Evolutionary conservation across 2,797 vertebrate species (phyloP).

Genomic region (Triplophysa yarkandensis): DNA sequence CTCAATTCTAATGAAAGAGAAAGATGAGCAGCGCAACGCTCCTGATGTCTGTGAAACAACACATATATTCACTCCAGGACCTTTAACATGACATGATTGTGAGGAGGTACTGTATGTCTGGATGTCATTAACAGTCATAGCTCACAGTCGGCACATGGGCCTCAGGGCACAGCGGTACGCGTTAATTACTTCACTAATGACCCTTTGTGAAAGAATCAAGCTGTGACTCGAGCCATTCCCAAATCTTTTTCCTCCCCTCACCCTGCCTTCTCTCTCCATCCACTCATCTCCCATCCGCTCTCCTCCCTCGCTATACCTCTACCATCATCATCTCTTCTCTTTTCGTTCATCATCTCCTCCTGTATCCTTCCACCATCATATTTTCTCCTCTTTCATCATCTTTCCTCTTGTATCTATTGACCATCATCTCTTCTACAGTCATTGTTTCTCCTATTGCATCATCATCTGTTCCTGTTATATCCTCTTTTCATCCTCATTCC

Average conservation of each 20-base stretch:
- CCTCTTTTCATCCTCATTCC: background rate
- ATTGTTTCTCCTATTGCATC: too few species aligned
- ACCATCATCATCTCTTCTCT: background rate
- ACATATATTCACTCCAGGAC: too few species aligned
- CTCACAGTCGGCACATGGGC: conserved; percentile 66
- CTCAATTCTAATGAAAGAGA: conserved; percentile 30
- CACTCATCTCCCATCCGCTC: too few species aligned
- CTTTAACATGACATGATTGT: conserved; percentile 8
- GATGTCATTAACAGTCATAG: conserved; percentile 69
- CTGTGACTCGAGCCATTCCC: conserved; percentile 52
- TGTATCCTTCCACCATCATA: too few species aligned
- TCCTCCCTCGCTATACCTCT: background rate
- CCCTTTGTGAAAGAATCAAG: conserved; percentile 67
- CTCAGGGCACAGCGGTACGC: conserved; percentile 67
- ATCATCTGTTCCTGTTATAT: too few species aligned
- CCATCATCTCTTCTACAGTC: too few species aligned
- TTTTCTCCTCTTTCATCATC: background rate
- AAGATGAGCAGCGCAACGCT: conserved; percentile 1
- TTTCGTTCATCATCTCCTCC: too few species aligned
- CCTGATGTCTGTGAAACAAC: conserved; percentile 1
- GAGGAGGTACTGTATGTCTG: conserved; percentile 30
- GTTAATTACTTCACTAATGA: conserved; percentile 81
- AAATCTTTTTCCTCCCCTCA: background rate
- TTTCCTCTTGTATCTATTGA: too few species aligned
- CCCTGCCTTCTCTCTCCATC: background rate